Percentiles rank a stretch among this genome's conserved stretches.
Conservation (phyloP, 2,797 vertebrate genomes). For the Danio tinwini region DNA sequence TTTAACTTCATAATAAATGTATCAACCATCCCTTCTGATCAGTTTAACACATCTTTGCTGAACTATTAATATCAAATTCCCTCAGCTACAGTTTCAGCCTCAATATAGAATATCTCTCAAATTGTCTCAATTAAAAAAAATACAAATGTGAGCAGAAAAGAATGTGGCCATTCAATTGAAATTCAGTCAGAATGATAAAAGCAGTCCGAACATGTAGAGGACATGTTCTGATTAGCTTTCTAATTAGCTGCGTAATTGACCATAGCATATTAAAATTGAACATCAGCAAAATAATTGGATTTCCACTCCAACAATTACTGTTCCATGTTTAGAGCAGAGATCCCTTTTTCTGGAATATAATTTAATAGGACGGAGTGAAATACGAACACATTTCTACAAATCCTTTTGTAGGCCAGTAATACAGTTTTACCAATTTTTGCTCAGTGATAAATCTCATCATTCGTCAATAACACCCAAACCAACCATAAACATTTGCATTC, state of each 20-base stretch:
- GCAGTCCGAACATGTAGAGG: conserved; percentile 28
- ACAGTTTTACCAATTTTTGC: not conserved
- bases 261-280: conserved; percentile 54
- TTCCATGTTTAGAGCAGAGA: conserved; percentile 18
- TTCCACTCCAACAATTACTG: conserved; percentile 51
- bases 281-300: conserved; percentile 51
- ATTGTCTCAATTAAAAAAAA: conserved; percentile 14
- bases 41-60: not conserved
- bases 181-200: conserved; percentile 36
- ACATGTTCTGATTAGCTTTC: conserved; percentile 37
- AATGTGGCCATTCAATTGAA: conserved; percentile 42
- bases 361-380: conserved; percentile 25
- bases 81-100: not conserved
- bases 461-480: not conserved
- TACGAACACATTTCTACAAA: conserved; percentile 10
- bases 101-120: conserved; percentile 15
- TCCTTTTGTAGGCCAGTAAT: conserved; percentile 1
- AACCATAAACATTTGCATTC: not conserved
- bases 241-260: conserved; percentile 59
- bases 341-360: conserved; percentile 14
- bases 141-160: not conserved
- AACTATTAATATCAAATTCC: not conserved
- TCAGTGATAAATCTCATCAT: not conserved
- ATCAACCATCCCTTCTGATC: not conserved
- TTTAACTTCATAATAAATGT: not conserved